Evolutionary conservation across 2,888 invertebrate genomes (phyloP).

Genomic region (Apodemia duryi): DNA sequence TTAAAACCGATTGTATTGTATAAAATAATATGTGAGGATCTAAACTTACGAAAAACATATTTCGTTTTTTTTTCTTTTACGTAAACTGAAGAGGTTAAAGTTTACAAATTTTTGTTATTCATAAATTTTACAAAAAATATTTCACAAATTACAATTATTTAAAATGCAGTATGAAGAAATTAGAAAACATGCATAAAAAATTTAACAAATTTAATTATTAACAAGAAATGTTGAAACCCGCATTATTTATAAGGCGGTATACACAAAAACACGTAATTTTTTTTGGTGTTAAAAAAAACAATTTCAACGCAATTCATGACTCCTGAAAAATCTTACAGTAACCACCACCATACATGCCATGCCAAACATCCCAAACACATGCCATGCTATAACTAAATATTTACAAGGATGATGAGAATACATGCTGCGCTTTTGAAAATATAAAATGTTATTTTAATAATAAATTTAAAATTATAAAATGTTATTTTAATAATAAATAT

Average conservation of each 20-base stretch:
- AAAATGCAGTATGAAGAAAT: too few relatives aligned
- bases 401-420: neutral
- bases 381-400: neutral
- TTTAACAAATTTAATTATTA: neutral
- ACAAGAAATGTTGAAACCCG: neutral
- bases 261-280: neutral
- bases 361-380: slow-evolving; percentile 18
- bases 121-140: too few relatives aligned
- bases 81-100: neutral
- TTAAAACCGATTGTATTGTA: too few relatives aligned
- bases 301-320: slow-evolving; percentile 13
- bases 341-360: slow-evolving; percentile 29
- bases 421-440: neutral
- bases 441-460: neutral
- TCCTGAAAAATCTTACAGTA: slow-evolving; percentile 2
- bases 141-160: too few relatives aligned
- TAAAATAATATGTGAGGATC: too few relatives aligned
- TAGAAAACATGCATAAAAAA: neutral
- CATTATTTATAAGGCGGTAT: slow-evolving; percentile 8
- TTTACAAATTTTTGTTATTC: neutral
- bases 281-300: slow-evolving; percentile 11
- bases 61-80: too few relatives aligned
- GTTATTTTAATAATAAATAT: too few relatives aligned
- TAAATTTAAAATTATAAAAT: too few relatives aligned
- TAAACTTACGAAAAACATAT: too few relatives aligned